Conservation (phyloP, 2,888 invertebrate genomes). For the Nowickia ferox region DNA sequence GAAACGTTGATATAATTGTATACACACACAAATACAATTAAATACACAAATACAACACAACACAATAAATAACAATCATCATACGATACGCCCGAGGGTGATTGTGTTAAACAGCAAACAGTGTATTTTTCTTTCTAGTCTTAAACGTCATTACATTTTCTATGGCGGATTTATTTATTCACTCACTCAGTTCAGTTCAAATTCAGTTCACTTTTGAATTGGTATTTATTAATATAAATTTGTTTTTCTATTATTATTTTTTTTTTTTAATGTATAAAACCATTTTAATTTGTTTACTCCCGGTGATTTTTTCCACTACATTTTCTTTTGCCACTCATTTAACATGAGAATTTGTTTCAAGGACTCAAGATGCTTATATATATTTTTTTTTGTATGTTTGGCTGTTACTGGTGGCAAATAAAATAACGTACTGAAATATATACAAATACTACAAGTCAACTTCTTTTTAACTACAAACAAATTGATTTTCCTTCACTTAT, state of each 20-base stretch:
- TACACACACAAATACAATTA: slow-evolving; percentile 11
- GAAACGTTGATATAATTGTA: background rate
- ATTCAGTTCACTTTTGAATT: slow-evolving; percentile 36
- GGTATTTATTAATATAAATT: slow-evolving; percentile 27
- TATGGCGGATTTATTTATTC: slow-evolving; percentile 30
- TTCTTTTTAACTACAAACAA: slow-evolving; percentile 57
- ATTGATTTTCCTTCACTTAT: slow-evolving; percentile 39
- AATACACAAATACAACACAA: background rate
- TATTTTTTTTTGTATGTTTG: background rate
- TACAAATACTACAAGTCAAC: slow-evolving; percentile 36
- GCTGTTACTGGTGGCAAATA: slow-evolving; percentile 29
- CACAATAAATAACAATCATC: slow-evolving; percentile 32
- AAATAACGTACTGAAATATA: slow-evolving; percentile 32
- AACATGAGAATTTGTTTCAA: slow-evolving; percentile 47
- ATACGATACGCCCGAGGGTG: slow-evolving; percentile 34
- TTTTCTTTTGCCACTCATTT: slow-evolving; percentile 67
- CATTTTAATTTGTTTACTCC: slow-evolving; percentile 67
- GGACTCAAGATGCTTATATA: slow-evolving; percentile 22
- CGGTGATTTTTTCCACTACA: slow-evolving; percentile 70
- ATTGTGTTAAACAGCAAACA: slow-evolving; percentile 6
- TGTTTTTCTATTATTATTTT: background rate
- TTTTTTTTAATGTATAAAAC: slow-evolving; percentile 42
- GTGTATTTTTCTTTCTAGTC: background rate
- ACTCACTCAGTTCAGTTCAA: background rate
- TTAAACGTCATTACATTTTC: slow-evolving; percentile 39